Evolutionary conservation across 2,888 invertebrate genomes (phyloP).

Genomic region (Rhyacophila evoluta): DNA sequence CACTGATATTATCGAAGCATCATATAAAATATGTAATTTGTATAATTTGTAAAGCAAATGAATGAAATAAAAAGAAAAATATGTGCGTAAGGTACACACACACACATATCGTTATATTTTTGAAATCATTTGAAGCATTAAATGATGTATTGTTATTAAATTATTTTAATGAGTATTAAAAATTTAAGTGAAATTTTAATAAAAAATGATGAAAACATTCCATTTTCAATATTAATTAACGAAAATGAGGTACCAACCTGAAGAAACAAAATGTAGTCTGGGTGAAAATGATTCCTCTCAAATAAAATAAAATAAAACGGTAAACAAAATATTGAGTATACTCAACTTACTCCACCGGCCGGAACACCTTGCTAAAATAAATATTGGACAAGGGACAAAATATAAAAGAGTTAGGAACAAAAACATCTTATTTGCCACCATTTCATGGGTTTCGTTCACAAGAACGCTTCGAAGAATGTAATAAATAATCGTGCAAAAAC

Average conservation of each 20-base stretch:
- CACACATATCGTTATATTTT: background rate
- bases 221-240: background rate
- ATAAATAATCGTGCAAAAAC: constrained; percentile 1
- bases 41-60: background rate
- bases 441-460: constrained; percentile 1
- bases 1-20: no score
- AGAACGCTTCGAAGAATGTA: constrained; percentile 1
- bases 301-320: no score
- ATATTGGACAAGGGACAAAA: background rate
- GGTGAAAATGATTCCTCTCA: constrained; percentile 1
- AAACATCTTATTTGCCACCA: constrained; percentile 1
- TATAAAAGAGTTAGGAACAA: background rate
- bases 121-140: background rate
- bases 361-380: constrained; percentile 1
- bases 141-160: background rate
- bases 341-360: background rate
- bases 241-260: background rate
- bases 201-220: constrained; percentile 6
- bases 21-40: no score
- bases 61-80: background rate
- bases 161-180: background rate
- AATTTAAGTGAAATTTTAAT: background rate
- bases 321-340: background rate
- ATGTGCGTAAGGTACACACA: no score
- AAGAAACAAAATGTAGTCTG: background rate